A percentile compares a stretch with the other conserved stretches of the same genome.
phyloP scores from a whole-genome alignment of 2,113 vertebrate genomes.

The Centrocercus urophasianus region DNA sequence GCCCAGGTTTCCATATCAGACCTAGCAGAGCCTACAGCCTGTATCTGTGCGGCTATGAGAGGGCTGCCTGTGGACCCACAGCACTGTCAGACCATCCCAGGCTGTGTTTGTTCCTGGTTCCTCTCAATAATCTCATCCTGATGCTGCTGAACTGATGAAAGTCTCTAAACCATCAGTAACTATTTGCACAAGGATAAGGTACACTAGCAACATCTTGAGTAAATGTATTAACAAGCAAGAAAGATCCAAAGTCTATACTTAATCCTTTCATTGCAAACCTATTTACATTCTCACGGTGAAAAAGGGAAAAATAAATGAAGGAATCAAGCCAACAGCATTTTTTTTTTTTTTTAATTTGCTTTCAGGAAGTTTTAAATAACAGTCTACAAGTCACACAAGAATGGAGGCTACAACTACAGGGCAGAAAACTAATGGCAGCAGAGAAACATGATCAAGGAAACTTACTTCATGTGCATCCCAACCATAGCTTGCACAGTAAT shows the following conservation, averaged over 20 bases:
- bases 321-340: neutral
- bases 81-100: neutral
- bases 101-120: neutral
- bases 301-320: neutral
- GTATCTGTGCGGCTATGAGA: rapidly evolving
- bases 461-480: neutral
- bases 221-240: neutral
- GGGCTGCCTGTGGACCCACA: neutral
- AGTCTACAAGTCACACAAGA: neutral
- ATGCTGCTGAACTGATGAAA: neutral
- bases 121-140: neutral
- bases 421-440: neutral
- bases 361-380: neutral
- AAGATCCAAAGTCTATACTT: neutral
- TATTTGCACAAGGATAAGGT: neutral
- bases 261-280: neutral
- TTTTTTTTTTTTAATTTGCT: neutral
- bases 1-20: neutral
- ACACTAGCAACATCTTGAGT: neutral
- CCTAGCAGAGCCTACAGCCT: neutral
- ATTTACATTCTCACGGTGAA: neutral
- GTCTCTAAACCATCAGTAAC: neutral
- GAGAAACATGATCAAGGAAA: neutral
- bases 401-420: neutral
- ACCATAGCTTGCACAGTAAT: neutral